phyloP scores from a whole-genome alignment of 2,113 vertebrate species.

The Odontophorus gujanensis region DNA sequence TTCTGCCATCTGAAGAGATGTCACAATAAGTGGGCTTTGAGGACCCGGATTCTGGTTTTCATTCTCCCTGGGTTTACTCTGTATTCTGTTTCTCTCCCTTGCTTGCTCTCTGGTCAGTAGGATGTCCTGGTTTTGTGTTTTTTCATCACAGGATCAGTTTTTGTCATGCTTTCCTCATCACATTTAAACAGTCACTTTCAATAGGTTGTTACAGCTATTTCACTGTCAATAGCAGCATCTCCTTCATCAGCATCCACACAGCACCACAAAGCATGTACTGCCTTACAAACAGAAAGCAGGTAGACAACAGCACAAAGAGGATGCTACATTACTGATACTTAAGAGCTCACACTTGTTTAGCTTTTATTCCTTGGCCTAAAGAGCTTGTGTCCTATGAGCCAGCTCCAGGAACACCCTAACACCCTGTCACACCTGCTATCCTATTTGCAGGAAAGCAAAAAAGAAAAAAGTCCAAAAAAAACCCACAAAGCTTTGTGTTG shows the following conservation, averaged over 20 bases:
- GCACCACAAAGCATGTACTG: not conserved
- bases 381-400: not conserved
- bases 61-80: not conserved
- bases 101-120: not conserved
- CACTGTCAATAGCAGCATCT: not conserved
- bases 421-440: not conserved
- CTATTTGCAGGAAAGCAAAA: not conserved
- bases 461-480: not conserved
- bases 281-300: not conserved
- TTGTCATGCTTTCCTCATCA: not conserved
- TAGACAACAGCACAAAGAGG: not conserved
- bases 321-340: not conserved
- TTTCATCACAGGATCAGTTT: not conserved
- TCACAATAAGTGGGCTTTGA: not conserved
- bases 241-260: not conserved
- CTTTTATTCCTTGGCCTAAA: not conserved
- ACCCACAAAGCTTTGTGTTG: not conserved
- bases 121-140: no score
- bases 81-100: not conserved
- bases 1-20: not conserved
- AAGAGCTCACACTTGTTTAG: slow-evolving; percentile 12
- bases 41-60: not conserved
- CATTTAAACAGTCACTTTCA: not conserved
- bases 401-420: not conserved
- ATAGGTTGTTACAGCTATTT: not conserved